Base-by-base conservation (phyloP, 1,140 invertebrate genomes). In the Pseudomyrmex concolor region DNA sequence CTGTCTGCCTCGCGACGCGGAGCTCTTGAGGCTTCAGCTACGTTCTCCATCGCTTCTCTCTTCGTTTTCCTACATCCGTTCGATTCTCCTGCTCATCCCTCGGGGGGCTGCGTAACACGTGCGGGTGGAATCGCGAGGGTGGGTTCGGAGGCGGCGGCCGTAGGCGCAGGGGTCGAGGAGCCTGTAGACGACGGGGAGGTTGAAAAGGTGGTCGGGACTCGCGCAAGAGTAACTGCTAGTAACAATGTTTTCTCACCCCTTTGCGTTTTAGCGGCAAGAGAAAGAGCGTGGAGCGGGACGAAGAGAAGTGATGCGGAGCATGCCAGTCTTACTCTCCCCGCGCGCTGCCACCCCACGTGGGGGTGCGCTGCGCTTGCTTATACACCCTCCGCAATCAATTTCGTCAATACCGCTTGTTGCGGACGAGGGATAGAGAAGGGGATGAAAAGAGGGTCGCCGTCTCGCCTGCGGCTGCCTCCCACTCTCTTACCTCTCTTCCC, bases 201-300 rank as follows among this genome's bases (percentile, higher is more conserved):
- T 70, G 81, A 71, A 83, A 45, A 71, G 84, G 82, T 67, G 70
- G 78, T 57, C 45, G 82, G 83, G 78, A 80, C 70, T 66, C 86
- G 86, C 85, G 87, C 86, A 90, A 90, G 87, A 89, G 90, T 92
- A 92, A 92, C 92, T 92, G 90, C 90, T 90, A 92, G 91, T 92
- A 92, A 93, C 92, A 92, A 93, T 93, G 91, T 93, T 93, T 93
- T 92, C 92, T 93, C 92, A 92, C 91, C 92, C 92, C 91, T 93
- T 93, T 92, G 87, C 88, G 90, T 90, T 90, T 91, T 90, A 90
- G 83, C 90, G 84, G 87, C 62, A 19, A 77, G 70, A 55, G 77
- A 67, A 17, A 62, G 63, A 55, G 62, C n/a, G 25, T 66, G 60
- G 22, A 2, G 4, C 7, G 34, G 8, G 57, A 15, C 12, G 5